Evolutionary conservation across 2,888 invertebrate species (phyloP).

Genomic region (Chouioia cunea): DNA sequence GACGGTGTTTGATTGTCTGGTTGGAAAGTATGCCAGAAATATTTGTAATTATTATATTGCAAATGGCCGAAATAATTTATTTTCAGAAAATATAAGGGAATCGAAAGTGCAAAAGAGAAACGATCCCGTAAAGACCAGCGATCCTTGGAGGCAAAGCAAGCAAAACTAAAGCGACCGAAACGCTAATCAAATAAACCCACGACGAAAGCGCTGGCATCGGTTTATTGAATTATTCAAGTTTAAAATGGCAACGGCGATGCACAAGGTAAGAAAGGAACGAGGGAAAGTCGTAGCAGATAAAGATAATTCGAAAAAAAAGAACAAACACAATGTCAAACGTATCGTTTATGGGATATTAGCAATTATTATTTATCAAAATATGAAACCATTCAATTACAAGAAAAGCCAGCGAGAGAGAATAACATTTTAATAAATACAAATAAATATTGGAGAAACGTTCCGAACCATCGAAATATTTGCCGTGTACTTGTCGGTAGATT

Average conservation of each 20-base stretch:
- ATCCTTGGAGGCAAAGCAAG: neutral
- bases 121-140: neutral
- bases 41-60: conserved; percentile 30
- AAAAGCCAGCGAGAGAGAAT: neutral
- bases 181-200: conserved; percentile 36
- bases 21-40: neutral
- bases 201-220: conserved; percentile 18
- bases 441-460: no score
- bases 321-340: conserved; percentile 13
- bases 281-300: conserved; percentile 10
- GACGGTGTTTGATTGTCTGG: no score
- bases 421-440: conserved; percentile 33
- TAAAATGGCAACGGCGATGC: neutral
- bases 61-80: conserved; percentile 12
- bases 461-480: no score
- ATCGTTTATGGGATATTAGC: conserved; percentile 10
- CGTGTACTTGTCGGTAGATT: no score
- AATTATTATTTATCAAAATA: neutral
- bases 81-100: neutral
- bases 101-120: conserved; percentile 1
- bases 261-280: no score
- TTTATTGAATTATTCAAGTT: conserved; percentile 34
- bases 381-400: neutral
- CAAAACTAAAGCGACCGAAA: conserved; percentile 11
- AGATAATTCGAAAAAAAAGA: conserved; percentile 11